Evolutionary conservation across 37 sponge, comb jelly and placozoan genomes (phyloP).

Genomic region (Spongilla lacustris): DNA sequence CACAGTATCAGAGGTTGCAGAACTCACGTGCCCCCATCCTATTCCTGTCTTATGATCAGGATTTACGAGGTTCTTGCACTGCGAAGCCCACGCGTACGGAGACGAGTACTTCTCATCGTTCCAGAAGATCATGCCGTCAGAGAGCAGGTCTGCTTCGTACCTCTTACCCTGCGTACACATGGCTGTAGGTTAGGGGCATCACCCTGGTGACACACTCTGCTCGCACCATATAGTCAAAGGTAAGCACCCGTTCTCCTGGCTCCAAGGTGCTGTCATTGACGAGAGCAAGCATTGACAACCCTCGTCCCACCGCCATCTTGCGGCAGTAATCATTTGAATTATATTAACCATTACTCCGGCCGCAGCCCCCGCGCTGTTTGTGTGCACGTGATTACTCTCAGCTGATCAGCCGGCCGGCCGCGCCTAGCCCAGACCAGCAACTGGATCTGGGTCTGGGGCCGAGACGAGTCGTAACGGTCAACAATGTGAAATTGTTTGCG

Average conservation of each 20-base stretch:
- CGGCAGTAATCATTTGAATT: neutral
- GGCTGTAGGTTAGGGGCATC: neutral
- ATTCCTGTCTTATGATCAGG: constrained; percentile 84
- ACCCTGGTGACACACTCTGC: neutral
- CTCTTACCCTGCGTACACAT: constrained; percentile 43
- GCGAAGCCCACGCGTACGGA: constrained; percentile 85
- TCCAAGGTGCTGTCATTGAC: constrained; percentile 66
- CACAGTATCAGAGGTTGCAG: neutral
- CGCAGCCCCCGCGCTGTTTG: too few species aligned
- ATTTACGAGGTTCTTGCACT: constrained; percentile 84
- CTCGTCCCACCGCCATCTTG: constrained; percentile 57
- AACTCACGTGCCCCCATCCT: constrained; percentile 87
- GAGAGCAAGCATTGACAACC: constrained; percentile 62
- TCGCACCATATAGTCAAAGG: constrained; percentile 74
- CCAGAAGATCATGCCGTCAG: constrained; percentile 78
- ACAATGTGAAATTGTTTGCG: too few species aligned
- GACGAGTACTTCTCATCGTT: constrained; percentile 68
- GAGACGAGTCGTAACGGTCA: too few species aligned
- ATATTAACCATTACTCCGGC: neutral
- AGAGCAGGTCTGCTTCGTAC: constrained; percentile 76
- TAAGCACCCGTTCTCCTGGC: constrained; percentile 69
- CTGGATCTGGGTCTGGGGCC: too few species aligned
- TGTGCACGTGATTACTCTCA: too few species aligned
- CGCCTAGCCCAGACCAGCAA: too few species aligned
- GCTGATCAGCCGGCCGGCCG: too few species aligned